Evolutionary conservation across 2,888 invertebrate genomes (phyloP).

Genomic region (Apocheima hispidaria): DNA sequence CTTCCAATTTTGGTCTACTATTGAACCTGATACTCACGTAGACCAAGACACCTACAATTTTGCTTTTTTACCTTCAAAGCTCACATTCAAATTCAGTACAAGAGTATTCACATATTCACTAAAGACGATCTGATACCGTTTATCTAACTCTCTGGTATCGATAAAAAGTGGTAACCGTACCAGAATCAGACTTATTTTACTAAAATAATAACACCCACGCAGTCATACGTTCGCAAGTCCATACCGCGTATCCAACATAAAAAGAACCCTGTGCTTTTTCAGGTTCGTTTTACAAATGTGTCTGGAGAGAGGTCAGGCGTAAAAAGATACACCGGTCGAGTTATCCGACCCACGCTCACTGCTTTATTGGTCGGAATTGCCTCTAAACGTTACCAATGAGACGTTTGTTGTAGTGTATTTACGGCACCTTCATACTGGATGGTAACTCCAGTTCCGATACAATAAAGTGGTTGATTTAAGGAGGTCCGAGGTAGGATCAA

Average conservation of each 20-base stretch:
- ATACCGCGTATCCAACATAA: conserved; percentile 53
- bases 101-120: conserved; percentile 39
- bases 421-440: conserved; percentile 66
- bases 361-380: conserved; percentile 84
- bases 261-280: conserved; percentile 24
- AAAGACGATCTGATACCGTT: conserved; percentile 40
- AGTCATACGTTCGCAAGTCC: conserved; percentile 66
- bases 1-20: background rate
- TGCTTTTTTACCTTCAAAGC: conserved; percentile 13
- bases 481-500: conserved; percentile 49
- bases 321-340: conserved; percentile 59
- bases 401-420: conserved; percentile 81
- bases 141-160: conserved; percentile 16
- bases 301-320: conserved; percentile 55
- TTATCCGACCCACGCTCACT: conserved; percentile 74
- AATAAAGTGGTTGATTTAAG: conserved; percentile 74
- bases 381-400: conserved; percentile 84
- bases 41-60: conserved; percentile 9
- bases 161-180: conserved; percentile 49
- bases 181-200: conserved; percentile 60
- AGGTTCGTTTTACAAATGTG: conserved; percentile 41
- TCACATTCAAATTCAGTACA: conserved; percentile 27
- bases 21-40: background rate
- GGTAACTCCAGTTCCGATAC: conserved; percentile 62
- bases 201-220: conserved; percentile 75